Conservation (phyloP, 2,797 vertebrate genomes). For the Orestias chungarensis region DNA sequence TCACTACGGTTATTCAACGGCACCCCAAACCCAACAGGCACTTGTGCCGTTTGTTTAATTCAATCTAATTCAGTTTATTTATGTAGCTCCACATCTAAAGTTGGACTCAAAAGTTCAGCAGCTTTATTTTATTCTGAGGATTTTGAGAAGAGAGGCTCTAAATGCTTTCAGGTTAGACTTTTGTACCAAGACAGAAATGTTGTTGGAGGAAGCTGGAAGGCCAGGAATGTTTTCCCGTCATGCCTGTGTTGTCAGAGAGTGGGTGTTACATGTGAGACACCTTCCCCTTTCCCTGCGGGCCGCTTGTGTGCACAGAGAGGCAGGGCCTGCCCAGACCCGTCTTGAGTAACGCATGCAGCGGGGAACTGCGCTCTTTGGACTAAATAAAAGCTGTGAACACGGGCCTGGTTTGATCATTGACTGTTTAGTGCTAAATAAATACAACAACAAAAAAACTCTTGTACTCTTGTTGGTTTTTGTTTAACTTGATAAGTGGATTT, state of each 20-base stretch:
- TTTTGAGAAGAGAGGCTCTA: too few species aligned
- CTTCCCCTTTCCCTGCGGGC: conserved; percentile 27
- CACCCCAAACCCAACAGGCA: too few species aligned
- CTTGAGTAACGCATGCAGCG: conserved; percentile 27
- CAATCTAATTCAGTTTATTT: too few species aligned
- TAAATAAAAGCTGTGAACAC: conserved; percentile 6
- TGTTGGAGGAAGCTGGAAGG: neutral
- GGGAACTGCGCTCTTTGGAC: conserved; percentile 8
- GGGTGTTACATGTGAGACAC: conserved; percentile 20
- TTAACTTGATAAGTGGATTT: neutral
- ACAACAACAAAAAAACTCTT: too few species aligned
- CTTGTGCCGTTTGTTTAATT: too few species aligned
- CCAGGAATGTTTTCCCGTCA: conserved; percentile 34
- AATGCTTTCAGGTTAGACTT: too few species aligned
- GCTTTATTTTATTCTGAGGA: too few species aligned
- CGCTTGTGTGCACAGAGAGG: conserved; percentile 35
- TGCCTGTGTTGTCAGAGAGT: neutral
- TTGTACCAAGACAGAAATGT: too few species aligned
- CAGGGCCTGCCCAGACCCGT: conserved; percentile 57
- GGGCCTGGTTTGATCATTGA: neutral
- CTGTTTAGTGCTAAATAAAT: neutral
- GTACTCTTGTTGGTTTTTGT: neutral
- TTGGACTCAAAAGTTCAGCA: too few species aligned
- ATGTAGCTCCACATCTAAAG: too few species aligned
- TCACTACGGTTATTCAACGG: too few species aligned